A percentile compares a stretch with the other conserved stretches of the same genome.
These are phyloP conservation scores for Camptogramma bilineatum DNA, from an alignment of 2,888 invertebrate species.

Conservation along the genomic window DNA sequence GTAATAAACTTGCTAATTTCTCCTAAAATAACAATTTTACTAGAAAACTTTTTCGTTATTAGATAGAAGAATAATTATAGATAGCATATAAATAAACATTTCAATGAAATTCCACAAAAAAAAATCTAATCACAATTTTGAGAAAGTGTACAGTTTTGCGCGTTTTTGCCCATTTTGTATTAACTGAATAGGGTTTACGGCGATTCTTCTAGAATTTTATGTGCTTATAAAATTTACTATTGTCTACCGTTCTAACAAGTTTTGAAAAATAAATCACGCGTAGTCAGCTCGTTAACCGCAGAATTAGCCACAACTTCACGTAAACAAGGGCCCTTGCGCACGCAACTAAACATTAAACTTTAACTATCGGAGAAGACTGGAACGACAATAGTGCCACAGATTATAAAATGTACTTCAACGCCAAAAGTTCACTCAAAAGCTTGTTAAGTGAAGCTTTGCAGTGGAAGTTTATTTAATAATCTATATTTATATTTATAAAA, in stretches of 20 bases:
- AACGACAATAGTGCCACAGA: conserved; percentile 27
- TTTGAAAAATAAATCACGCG: conserved; percentile 30
- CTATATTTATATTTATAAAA: too few species aligned
- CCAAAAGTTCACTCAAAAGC: conserved; percentile 1
- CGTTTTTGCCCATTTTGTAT: background rate
- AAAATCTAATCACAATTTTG: too few species aligned
- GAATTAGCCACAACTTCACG: conserved; percentile 33
- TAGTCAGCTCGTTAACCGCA: conserved; percentile 31
- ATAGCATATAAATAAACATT: too few species aligned
- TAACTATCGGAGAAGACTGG: conserved; percentile 29
- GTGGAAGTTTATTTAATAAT: too few species aligned
- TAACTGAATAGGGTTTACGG: conserved; percentile 10
- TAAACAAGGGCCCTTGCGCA: conserved; percentile 23
- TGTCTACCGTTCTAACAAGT: conserved; percentile 18
- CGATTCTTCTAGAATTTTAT: conserved; percentile 14
- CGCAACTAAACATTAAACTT: conserved; percentile 31
- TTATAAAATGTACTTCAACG: background rate
- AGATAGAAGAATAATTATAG: too few species aligned
- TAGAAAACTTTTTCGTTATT: too few species aligned
- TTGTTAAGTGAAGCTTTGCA: too few species aligned
- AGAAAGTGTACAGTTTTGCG: too few species aligned
- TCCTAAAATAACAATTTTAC: too few species aligned
- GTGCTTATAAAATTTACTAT: conserved; percentile 26
- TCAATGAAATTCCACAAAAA: too few species aligned
- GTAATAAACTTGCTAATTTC: too few species aligned